phyloP scores from a whole-genome alignment of 2,888 invertebrate genomes.

The Acleris holmiana region DNA sequence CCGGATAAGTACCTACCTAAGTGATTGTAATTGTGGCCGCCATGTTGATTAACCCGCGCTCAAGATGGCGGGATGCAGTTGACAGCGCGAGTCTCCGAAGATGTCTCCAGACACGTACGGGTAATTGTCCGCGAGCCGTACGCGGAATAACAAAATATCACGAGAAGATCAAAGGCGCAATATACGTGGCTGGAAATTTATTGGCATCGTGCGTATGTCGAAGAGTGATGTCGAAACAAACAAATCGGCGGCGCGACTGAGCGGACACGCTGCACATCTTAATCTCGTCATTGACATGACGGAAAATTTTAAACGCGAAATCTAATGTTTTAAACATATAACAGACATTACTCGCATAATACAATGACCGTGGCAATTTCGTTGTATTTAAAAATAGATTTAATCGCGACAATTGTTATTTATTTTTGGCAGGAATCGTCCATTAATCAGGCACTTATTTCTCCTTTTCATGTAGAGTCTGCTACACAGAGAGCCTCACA shows the following conservation, averaged over 20 bases:
- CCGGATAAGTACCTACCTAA: conserved; percentile 41
- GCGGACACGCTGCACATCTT: conserved; percentile 59
- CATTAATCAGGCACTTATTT: conserved; percentile 28
- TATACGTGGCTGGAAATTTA: conserved; percentile 81
- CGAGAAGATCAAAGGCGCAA: conserved; percentile 80
- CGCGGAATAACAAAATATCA: conserved; percentile 75
- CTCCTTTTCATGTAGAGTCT: conserved; percentile 26
- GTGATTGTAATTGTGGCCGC: conserved; percentile 47
- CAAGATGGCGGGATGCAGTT: conserved; percentile 34
- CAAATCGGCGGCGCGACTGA: conserved; percentile 55
- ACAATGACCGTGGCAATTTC: conserved; percentile 22
- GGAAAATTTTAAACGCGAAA: conserved; percentile 50
- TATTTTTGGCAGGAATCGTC: conserved; percentile 33
- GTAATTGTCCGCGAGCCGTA: conserved; percentile 74
- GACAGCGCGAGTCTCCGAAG: conserved; percentile 63
- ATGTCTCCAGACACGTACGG: conserved; percentile 72
- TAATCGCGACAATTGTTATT: conserved; percentile 34
- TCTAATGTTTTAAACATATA: conserved; percentile 43
- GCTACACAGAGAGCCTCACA: conserved; percentile 25
- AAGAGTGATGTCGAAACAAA: conserved; percentile 65
- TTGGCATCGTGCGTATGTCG: conserved; percentile 64
- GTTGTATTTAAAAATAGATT: conserved; percentile 28
- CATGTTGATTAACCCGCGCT: conserved; percentile 54
- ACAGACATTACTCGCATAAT: conserved; percentile 34
- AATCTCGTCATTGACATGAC: conserved; percentile 59